Evolutionary conservation across 1,140 invertebrate species (phyloP).

Genomic region (Orussus abietinus): DNA sequence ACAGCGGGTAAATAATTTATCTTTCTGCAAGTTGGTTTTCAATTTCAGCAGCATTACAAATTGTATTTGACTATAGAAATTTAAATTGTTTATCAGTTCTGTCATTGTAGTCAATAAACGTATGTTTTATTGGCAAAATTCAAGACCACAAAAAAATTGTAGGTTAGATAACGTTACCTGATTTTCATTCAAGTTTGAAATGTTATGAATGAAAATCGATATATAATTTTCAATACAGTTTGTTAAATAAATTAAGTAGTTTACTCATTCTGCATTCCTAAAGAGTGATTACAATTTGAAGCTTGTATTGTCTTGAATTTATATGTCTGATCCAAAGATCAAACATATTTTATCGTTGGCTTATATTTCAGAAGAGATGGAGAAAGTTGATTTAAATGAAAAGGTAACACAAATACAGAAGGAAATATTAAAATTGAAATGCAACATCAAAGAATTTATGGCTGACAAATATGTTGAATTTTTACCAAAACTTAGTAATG

Average conservation of each 20-base stretch:
- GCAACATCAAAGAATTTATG: constrained; percentile 55
- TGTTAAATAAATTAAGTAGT: constrained; percentile 3
- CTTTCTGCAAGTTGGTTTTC: not conserved
- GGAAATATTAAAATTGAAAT: constrained; percentile 56
- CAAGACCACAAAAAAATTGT: no score
- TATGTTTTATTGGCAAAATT: no score
- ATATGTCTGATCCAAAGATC: no score
- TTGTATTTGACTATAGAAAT: not conserved
- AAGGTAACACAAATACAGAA: constrained; percentile 55
- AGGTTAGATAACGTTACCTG: not conserved
- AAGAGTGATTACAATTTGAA: not conserved
- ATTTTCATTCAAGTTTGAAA: not conserved
- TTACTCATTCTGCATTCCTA: not conserved
- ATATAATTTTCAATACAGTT: not conserved
- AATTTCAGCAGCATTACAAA: no score
- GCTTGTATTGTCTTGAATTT: no score
- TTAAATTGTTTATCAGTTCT: not conserved
- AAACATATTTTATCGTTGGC: constrained; percentile 1
- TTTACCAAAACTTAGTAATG: constrained; percentile 49
- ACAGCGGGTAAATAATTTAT: constrained; percentile 30
- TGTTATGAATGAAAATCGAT: not conserved
- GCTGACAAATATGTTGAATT: constrained; percentile 57
- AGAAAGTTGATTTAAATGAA: constrained; percentile 42
- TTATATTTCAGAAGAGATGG: constrained; percentile 28
- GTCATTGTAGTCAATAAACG: no score